phyloP scores from a whole-genome alignment of 2,888 invertebrate species.

The Nemotelus nigrinus region DNA sequence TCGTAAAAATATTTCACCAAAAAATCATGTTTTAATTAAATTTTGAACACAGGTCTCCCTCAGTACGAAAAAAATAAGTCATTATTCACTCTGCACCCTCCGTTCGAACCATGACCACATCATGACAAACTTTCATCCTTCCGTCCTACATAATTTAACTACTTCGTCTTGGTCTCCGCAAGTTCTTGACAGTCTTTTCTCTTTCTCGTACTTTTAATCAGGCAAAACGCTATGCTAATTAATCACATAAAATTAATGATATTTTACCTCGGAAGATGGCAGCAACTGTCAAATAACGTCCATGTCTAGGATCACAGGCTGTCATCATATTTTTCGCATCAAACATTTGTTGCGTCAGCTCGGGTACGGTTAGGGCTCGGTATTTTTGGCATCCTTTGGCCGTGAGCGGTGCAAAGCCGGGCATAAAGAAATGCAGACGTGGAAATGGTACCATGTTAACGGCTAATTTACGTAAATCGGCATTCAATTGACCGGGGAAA shows the following conservation, averaged over 20 bases:
- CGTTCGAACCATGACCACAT: too few relatives aligned
- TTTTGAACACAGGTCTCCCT: too few relatives aligned
- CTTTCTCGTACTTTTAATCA: slow-evolving; percentile 25
- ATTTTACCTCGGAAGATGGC: slow-evolving; percentile 78
- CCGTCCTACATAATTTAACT: not conserved
- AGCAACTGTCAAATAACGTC: slow-evolving; percentile 84
- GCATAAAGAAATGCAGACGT: slow-evolving; percentile 89
- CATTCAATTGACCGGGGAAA: slow-evolving; percentile 92
- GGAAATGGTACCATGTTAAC: slow-evolving; percentile 96
- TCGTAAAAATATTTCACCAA: too few relatives aligned
- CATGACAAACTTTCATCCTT: too few relatives aligned
- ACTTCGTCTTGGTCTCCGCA: not conserved
- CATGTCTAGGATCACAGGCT: slow-evolving; percentile 85
- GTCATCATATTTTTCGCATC: slow-evolving; percentile 91
- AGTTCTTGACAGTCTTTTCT: not conserved
- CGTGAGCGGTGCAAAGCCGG: slow-evolving; percentile 82
- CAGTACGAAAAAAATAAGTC: too few relatives aligned
- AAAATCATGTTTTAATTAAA: too few relatives aligned
- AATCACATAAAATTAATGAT: slow-evolving; percentile 39
- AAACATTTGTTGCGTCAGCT: slow-evolving; percentile 83
- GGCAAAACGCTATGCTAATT: slow-evolving; percentile 14
- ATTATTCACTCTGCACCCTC: too few relatives aligned
- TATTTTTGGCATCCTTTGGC: slow-evolving; percentile 80
- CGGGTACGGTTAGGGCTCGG: slow-evolving; percentile 79
- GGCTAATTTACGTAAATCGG: slow-evolving; percentile 85